Percentiles rank a stretch among this genome's conserved stretches.
phyloP scores from a whole-genome alignment of 2,797 vertebrate genomes.

The Amazona ochrocephala region DNA sequence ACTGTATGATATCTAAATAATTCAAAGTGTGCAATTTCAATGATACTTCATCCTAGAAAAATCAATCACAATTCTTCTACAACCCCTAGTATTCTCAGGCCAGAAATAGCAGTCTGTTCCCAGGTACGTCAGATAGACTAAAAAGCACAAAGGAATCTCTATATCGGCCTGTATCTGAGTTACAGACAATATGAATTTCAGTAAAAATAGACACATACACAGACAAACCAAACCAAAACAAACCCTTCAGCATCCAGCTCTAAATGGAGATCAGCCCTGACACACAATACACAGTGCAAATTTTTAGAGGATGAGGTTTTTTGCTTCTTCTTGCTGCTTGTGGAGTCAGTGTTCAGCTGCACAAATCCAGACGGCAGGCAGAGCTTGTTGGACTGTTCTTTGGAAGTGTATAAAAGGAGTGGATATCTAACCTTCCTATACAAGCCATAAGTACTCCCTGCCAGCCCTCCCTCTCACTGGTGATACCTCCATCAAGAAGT shows the following conservation, averaged over 20 bases:
- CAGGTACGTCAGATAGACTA: neutral
- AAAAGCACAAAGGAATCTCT: neutral
- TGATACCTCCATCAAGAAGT: neutral
- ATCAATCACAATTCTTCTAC: neutral
- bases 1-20: neutral
- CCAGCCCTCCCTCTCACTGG: neutral
- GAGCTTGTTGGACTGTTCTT: neutral
- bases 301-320: neutral
- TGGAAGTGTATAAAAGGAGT: neutral
- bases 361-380: neutral
- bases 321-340: neutral
- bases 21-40: neutral
- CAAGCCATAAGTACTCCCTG: neutral
- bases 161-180: neutral
- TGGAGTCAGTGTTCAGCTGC: neutral
- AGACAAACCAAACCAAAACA: neutral
- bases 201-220: neutral
- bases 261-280: neutral
- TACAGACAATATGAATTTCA: neutral
- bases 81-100: neutral
- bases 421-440: rapidly evolving
- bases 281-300: neutral
- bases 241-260: neutral
- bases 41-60: slow-evolving; percentile 4
- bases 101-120: neutral